A percentile compares a stretch with the other conserved stretches of the same genome.
Conservation (phyloP, 2,797 vertebrate species). For the Microchirus variegatus region DNA sequence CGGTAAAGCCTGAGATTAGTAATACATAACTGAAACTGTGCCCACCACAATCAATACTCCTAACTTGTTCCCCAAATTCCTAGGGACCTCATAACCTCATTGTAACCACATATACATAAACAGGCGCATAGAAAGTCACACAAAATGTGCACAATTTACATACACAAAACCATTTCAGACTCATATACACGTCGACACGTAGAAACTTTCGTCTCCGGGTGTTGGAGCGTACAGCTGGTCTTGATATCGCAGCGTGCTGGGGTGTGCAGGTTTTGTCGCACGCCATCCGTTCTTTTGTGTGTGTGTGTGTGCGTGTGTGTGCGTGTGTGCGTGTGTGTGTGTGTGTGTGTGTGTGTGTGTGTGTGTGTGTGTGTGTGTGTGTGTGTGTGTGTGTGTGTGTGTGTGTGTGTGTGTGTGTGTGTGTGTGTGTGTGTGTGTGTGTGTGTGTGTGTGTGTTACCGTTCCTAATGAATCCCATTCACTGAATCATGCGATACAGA, state of each 20-base stretch:
- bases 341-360: slow-evolving; percentile 43
- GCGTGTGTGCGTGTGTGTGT: slow-evolving; percentile 41
- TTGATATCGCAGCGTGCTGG: slow-evolving; percentile 71
- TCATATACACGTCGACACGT: slow-evolving; percentile 13
- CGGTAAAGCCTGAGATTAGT: no score
- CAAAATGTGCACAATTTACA: no score
- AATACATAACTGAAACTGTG: no score
- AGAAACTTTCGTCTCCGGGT: slow-evolving; percentile 47
- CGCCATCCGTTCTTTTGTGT: slow-evolving; percentile 65
- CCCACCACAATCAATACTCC: no score
- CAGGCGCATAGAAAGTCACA: no score
- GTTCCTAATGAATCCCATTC: slow-evolving; percentile 82
- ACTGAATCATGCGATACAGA: slow-evolving; percentile 76
- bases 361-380: slow-evolving; percentile 45
- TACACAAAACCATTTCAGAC: slow-evolving; percentile 27
- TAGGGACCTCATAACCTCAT: neutral
- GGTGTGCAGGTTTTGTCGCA: slow-evolving; percentile 65
- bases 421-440: slow-evolving; percentile 42
- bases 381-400: slow-evolving; percentile 41
- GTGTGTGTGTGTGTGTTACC: slow-evolving; percentile 51
- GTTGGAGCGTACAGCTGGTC: slow-evolving; percentile 77
- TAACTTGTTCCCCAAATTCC: neutral
- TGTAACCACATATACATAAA: neutral
- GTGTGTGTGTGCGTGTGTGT: no score
- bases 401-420: slow-evolving; percentile 50